Percentiles rank a stretch among this genome's conserved stretches.
phyloP scores from a whole-genome alignment of 2,797 vertebrate genomes.

The Rhinatrema bivittatum region DNA sequence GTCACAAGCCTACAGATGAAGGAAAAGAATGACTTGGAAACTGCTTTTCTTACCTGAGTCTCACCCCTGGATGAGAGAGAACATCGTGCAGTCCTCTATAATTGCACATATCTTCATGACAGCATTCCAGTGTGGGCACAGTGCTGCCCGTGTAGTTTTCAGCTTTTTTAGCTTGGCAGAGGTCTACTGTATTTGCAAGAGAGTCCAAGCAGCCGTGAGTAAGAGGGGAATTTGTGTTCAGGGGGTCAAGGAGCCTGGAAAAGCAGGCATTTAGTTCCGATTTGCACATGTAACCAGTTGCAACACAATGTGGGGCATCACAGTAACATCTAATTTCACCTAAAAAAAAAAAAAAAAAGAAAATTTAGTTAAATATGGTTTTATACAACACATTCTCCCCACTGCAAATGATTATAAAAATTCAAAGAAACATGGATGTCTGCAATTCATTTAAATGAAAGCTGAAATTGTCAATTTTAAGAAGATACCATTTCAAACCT shows the following conservation, averaged over 20 bases:
- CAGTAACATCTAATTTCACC: slow-evolving; percentile 98
- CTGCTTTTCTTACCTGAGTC: slow-evolving; percentile 68
- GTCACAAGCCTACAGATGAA: slow-evolving; percentile 25
- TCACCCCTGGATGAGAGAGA: slow-evolving; percentile 72
- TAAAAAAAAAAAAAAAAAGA: slow-evolving; percentile 40
- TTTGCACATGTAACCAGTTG: slow-evolving; percentile 98
- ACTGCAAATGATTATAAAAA: too few species aligned
- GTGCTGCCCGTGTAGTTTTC: slow-evolving; percentile 57
- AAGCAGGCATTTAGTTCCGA: slow-evolving; percentile 92
- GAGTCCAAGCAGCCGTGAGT: slow-evolving; percentile 93
- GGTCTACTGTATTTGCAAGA: slow-evolving; percentile 59
- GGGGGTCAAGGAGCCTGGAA: slow-evolving; percentile 86
- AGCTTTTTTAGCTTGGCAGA: slow-evolving; percentile 62
- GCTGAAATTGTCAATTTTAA: too few species aligned
- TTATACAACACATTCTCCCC: too few species aligned
- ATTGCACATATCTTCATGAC: slow-evolving; percentile 98
- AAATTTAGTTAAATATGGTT: too few species aligned
- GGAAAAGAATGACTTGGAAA: background rate
- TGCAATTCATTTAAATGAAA: too few species aligned
- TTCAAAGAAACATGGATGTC: too few species aligned
- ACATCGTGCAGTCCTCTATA: slow-evolving; percentile 88
- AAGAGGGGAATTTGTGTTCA: slow-evolving; percentile 84
- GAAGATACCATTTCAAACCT: too few species aligned
- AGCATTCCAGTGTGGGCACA: slow-evolving; percentile 73
- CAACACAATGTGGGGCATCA: slow-evolving; percentile 92